A percentile compares a stretch with the other conserved stretches of the same genome.
Evolutionary conservation across 2,113 vertebrate species (phyloP).

Genomic region (Hyperoodon ampullatus): DNA sequence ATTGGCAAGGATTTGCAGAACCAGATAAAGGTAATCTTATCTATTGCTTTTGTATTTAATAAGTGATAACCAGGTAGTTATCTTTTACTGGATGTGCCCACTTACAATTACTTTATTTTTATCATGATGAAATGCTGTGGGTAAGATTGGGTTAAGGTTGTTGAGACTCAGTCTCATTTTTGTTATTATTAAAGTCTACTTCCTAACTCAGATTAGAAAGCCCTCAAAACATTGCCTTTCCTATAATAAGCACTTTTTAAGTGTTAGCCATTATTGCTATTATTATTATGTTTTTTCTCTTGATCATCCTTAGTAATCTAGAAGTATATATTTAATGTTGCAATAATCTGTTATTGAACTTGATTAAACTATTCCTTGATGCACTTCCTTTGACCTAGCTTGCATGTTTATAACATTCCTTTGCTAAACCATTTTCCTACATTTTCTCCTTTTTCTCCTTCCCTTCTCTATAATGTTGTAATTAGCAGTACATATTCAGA

Average conservation of each 20-base stretch:
- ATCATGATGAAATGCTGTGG: not conserved
- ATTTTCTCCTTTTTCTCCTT: conserved; percentile 7
- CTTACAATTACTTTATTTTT: conserved; percentile 33
- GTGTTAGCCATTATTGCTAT: conserved; percentile 10
- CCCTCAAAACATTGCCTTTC: not conserved
- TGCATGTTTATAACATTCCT: not conserved
- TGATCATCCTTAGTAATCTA: conserved; percentile 28
- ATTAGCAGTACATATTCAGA: not conserved
- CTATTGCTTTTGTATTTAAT: not conserved
- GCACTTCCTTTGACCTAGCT: not conserved
- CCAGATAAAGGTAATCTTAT: not conserved
- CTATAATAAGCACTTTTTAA: not conserved
- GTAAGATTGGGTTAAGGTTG: not conserved
- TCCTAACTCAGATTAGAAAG: conserved; percentile 20
- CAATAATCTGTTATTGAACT: not conserved
- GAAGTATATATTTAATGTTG: conserved; percentile 45
- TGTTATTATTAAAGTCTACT: not conserved
- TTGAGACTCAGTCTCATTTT: conserved; percentile 14
- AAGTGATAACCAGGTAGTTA: conserved; percentile 9
- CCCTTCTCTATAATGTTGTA: not conserved
- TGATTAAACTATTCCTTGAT: conserved; percentile 30
- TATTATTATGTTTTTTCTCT: conserved; percentile 26
- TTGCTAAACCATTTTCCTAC: not conserved
- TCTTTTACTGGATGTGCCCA: not conserved
- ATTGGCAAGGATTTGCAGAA: conserved; percentile 32